These are phyloP conservation scores for Euleptes europaea DNA, from an alignment of 2,113 vertebrate genomes.

Conservation along the genomic window DNA sequence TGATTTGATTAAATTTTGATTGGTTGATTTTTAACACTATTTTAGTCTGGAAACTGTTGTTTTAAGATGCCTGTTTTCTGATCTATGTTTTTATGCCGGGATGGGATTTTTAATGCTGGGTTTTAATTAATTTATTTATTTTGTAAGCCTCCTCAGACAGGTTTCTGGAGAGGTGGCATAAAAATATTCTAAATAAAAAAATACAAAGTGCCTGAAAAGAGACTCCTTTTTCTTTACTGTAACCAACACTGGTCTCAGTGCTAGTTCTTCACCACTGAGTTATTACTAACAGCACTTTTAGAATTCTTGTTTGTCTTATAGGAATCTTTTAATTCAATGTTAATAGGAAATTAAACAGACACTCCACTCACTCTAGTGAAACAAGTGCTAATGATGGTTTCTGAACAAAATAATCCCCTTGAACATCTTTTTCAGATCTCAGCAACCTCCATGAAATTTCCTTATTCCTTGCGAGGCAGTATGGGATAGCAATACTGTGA, in stretches of 20 bases:
- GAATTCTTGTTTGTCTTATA: neutral
- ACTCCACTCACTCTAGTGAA: neutral
- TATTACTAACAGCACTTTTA: neutral
- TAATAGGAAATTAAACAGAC: neutral
- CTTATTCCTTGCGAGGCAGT: neutral
- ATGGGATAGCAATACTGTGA: too few species aligned
- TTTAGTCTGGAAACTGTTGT: too few species aligned
- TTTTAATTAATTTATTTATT: too few species aligned
- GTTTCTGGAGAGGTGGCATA: too few species aligned
- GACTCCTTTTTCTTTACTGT: neutral
- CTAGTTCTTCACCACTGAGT: neutral
- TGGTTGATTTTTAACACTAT: too few species aligned
- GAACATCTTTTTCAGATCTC: neutral
- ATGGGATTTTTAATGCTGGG: too few species aligned
- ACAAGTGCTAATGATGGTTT: neutral
- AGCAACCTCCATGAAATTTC: neutral
- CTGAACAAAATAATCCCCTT: neutral
- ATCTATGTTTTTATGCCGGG: too few species aligned
- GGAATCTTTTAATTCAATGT: neutral
- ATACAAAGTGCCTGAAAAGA: neutral
- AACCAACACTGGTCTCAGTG: neutral
- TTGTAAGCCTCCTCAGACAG: too few species aligned
- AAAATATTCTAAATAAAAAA: too few species aligned
- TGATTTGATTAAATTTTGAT: too few species aligned
- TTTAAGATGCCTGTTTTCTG: too few species aligned